Base-by-base conservation (phyloP, 2,113 vertebrate species). In the Apistogramma diplotaenia region DNA sequence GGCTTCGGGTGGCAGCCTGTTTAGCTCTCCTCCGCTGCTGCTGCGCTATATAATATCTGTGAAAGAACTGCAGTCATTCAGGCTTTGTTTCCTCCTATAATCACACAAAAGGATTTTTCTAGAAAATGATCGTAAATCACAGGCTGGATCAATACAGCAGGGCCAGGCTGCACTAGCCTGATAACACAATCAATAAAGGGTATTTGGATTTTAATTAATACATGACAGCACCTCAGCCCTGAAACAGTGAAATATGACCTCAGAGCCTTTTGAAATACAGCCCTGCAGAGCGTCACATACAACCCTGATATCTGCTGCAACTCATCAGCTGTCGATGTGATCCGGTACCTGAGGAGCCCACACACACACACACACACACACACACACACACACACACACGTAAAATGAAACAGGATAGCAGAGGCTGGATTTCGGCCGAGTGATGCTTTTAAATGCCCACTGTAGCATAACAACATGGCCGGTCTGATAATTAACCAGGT, bases 191-290 rank as follows among this genome's bases (percentile, higher is more conserved):
- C 97, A 97, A 98, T 98, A 97, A 94, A 89, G 96, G 96, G 96
- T 96, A 97, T 98, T 98, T 97, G 97, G 96, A 97, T 98, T 99
- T 97, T 97, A 98, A 98, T 98, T 97, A 97, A 97, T 97, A 97
- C 96, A 93, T 96, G 96, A 96, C 95, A 85, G 92, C 89, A 89
- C 92, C 91, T 90, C 91, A 90, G 88, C 92, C 93, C 95, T 95
- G 96, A 96, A 96, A 95, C 95, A 77, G 95, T 97, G 96, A 97
- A 97, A 97, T 97, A 97, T 96, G 96, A 97, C 96, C 96, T 92
- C 91, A 91, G 92, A 94, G 95, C 60, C 79, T 53, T 81, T 79
- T 85, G 72, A 91, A 97, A 96, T 96, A 96, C 95, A 33, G 92
- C 90, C 93, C 82, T 83, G 93, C 93, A 90, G 95, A 94, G 94